Evolutionary conservation across 2,797 vertebrate genomes (phyloP).

Genomic region (Babyrousa celebensis): DNA sequence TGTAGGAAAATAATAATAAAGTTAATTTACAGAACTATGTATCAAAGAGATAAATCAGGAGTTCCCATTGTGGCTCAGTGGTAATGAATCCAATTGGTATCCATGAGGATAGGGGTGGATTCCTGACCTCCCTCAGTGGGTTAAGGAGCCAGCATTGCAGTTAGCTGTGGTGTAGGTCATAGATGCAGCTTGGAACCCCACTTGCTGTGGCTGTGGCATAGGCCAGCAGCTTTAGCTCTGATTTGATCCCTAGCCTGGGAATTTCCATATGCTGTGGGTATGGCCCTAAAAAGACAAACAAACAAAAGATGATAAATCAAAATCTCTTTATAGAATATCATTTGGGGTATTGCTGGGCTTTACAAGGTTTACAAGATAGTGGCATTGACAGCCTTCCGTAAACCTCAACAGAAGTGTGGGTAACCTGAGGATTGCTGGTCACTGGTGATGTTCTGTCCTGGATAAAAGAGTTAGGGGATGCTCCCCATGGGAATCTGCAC

Average conservation of each 20-base stretch:
- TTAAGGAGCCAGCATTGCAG: no score
- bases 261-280: no score
- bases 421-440: neutral
- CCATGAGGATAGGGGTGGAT: no score
- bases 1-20: neutral
- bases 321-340: neutral
- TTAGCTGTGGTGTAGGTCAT: no score
- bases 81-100: no score
- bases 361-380: neutral
- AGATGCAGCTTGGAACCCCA: no score
- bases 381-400: accelerated
- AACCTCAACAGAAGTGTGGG: neutral
- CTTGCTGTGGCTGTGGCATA: no score
- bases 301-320: neutral
- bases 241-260: no score
- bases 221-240: no score
- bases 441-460: neutral
- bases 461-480: neutral
- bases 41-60: neutral
- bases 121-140: no score
- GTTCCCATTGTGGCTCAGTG: no score
- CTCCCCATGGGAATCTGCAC: neutral
- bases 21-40: neutral
- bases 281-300: no score
- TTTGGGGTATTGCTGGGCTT: neutral